A percentile compares a stretch with the other conserved stretches of the same genome.
These are phyloP conservation scores for Erpetoichthys calabaricus DNA, from an alignment of 2,797 vertebrate genomes.

Conservation along the genomic window DNA sequence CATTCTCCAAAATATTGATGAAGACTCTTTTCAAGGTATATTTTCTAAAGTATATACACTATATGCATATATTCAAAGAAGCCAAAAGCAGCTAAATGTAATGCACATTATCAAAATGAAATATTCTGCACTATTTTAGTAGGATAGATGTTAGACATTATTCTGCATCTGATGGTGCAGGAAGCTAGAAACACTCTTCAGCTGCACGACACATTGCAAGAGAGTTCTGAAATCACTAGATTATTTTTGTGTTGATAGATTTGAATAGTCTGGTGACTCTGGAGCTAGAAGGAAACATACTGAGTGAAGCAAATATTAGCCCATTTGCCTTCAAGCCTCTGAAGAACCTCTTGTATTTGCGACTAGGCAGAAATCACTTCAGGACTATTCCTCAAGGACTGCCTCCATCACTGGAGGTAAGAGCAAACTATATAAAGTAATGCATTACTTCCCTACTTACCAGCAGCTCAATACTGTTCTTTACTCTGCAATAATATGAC, in stretches of 20 bases:
- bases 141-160: too few species aligned
- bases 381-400: slow-evolving; percentile 82
- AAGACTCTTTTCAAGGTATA: slow-evolving; percentile 67
- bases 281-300: slow-evolving; percentile 85
- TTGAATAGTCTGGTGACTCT: slow-evolving; percentile 69
- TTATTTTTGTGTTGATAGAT: slow-evolving; percentile 38
- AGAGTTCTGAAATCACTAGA: too few species aligned
- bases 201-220: too few species aligned
- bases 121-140: too few species aligned
- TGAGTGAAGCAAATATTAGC: slow-evolving; percentile 72
- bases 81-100: too few species aligned
- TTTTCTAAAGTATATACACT: neutral
- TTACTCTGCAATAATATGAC: too few species aligned
- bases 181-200: too few species aligned
- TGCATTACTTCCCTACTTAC: neutral
- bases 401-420: slow-evolving; percentile 72
- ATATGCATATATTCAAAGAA: too few species aligned
- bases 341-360: slow-evolving; percentile 65
- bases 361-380: slow-evolving; percentile 79
- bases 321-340: slow-evolving; percentile 64
- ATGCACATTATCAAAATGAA: too few species aligned
- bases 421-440: neutral
- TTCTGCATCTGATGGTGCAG: too few species aligned
- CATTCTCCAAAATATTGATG: slow-evolving; percentile 52
- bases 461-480: neutral